Evolutionary conservation across 1,140 invertebrate species (phyloP).

Genomic region (Onthophagus taurus): DNA sequence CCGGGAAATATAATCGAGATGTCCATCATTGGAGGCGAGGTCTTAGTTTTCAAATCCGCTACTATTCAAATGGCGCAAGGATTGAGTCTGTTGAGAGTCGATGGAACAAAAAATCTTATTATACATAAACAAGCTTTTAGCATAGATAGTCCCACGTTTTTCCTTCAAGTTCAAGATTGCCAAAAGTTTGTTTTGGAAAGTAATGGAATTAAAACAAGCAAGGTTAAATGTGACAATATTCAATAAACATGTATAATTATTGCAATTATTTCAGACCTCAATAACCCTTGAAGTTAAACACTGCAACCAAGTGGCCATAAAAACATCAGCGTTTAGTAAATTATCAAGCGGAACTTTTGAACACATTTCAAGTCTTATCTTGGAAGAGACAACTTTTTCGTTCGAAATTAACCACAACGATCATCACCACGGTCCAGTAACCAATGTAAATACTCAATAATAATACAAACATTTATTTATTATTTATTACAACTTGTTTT

Average conservation of each 20-base stretch:
- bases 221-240: too few relatives aligned
- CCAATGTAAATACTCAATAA: constrained; percentile 42
- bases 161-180: constrained; percentile 44
- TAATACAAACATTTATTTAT: constrained; percentile 2
- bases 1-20: constrained; percentile 45
- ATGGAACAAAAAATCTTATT: constrained; percentile 40
- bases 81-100: constrained; percentile 41
- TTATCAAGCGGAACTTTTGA: constrained; percentile 47
- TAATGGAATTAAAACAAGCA: constrained; percentile 44
- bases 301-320: constrained; percentile 47
- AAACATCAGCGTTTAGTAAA: constrained; percentile 53
- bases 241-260: not conserved
- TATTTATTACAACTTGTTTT: not conserved
- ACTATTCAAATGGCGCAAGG: constrained; percentile 38
- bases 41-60: constrained; percentile 44
- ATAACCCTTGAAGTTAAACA: constrained; percentile 46
- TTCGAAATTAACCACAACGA: constrained; percentile 45
- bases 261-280: constrained; percentile 38
- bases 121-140: constrained; percentile 45
- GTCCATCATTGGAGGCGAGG: constrained; percentile 46
- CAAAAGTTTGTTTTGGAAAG: constrained; percentile 43
- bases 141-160: constrained; percentile 42
- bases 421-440: constrained; percentile 45
- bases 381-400: constrained; percentile 50
- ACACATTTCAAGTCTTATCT: constrained; percentile 44